phyloP scores from a whole-genome alignment of 1,140 invertebrate genomes.

The Nasonia longicornis region DNA sequence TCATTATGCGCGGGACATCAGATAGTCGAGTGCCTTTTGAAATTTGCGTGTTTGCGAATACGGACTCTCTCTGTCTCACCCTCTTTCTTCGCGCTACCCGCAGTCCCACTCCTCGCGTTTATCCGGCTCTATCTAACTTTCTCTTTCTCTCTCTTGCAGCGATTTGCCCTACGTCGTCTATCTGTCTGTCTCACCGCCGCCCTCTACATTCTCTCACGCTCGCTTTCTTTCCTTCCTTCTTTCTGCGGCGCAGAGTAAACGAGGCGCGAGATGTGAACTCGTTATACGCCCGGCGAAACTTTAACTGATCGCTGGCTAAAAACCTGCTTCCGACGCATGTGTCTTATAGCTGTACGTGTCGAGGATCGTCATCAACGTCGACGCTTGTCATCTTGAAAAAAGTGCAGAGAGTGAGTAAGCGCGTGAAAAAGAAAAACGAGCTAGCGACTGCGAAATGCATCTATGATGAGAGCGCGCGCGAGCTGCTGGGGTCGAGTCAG shows the following conservation, averaged over 20 bases:
- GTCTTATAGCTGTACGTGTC: constrained; percentile 21
- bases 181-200: constrained; percentile 38
- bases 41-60: constrained; percentile 70
- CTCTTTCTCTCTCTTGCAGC: neutral
- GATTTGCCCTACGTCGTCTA: neutral
- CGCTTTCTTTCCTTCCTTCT: constrained; percentile 45
- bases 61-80: constrained; percentile 48
- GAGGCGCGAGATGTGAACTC: constrained; percentile 65
- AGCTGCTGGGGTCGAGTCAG: constrained; percentile 6
- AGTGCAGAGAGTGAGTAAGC: neutral
- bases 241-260: constrained; percentile 54
- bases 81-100: neutral
- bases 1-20: constrained; percentile 65
- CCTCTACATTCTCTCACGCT: constrained; percentile 51
- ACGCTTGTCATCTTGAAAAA: constrained; percentile 29
- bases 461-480: constrained; percentile 1
- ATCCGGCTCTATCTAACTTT: constrained; percentile 38
- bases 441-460: constrained; percentile 17
- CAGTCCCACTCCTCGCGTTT: neutral
- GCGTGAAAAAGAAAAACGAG: constrained; percentile 29
- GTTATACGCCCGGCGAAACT: constrained; percentile 49
- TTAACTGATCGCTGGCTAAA: constrained; percentile 51
- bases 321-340: constrained; percentile 30
- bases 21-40: constrained; percentile 69
- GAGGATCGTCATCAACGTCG: constrained; percentile 35